Conservation (phyloP, 2,113 vertebrate genomes). For the Sporophila hypoxantha region DNA sequence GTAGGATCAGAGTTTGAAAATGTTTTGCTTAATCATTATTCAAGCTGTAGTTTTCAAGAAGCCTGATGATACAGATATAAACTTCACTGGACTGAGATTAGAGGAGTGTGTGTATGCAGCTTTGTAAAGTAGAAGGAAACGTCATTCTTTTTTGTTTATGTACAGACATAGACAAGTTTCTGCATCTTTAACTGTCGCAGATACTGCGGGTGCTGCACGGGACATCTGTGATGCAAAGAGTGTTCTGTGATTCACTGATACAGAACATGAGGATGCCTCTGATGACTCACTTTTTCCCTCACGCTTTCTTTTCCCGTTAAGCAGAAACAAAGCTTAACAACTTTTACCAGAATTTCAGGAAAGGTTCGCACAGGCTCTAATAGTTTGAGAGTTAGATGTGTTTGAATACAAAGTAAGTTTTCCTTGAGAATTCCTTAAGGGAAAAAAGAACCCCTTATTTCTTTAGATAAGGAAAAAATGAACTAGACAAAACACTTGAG, state of each 20-base stretch:
- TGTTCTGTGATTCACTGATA: slow-evolving; percentile 34
- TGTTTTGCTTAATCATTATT: neutral
- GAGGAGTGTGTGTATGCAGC: neutral
- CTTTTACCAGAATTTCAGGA: neutral
- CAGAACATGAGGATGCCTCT: neutral
- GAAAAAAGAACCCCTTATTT: neutral
- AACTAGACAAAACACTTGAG: neutral
- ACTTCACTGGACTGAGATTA: neutral
- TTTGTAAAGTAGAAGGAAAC: neutral
- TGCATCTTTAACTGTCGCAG: neutral
- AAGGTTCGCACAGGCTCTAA: neutral
- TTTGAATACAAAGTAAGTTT: neutral
- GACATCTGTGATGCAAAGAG: slow-evolving; percentile 47
- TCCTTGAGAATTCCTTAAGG: neutral
- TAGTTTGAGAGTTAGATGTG: neutral
- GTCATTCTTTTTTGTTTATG: slow-evolving; percentile 9
- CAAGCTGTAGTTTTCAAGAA: neutral
- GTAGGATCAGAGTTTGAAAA: neutral
- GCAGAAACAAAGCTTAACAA: neutral
- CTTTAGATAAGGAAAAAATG: neutral
- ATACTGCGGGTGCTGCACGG: neutral
- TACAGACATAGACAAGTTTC: neutral
- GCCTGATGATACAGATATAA: neutral
- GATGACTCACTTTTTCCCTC: slow-evolving; percentile 42
- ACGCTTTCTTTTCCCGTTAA: neutral